Conservation (phyloP, 53 echinoderm and acorn worm genomes). For the Holothuria scabra region DNA sequence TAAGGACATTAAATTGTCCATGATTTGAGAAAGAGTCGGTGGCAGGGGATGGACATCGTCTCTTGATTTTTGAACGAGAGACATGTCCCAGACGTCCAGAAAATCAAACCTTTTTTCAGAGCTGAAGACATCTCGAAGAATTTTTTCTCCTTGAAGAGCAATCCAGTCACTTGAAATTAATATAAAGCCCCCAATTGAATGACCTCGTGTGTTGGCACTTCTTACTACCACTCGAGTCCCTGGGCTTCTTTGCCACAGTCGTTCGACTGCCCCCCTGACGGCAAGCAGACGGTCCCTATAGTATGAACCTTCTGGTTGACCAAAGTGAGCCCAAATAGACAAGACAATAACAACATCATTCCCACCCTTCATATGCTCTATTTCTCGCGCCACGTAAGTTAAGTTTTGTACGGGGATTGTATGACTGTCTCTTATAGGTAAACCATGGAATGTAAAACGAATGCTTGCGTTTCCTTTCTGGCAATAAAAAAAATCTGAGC, state of each 20-base stretch:
- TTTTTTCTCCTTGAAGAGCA: no score
- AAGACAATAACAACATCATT: no score
- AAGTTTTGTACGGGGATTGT: conserved; percentile 10
- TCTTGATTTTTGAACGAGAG: no score
- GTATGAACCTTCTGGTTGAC: conserved; percentile 35
- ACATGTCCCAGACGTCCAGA: no score
- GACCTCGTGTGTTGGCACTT: conserved; percentile 52
- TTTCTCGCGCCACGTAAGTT: no score
- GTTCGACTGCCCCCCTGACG: conserved; percentile 28
- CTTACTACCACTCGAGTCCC: no score
- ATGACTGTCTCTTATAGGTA: conserved; percentile 26
- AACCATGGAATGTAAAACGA: conserved; percentile 42
- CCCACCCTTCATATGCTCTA: no score
- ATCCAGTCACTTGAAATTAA: no score
- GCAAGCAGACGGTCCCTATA: no score
- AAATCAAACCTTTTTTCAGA: no score
- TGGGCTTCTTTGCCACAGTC: conserved; percentile 55
- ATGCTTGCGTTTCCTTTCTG: neutral
- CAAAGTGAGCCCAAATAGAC: no score
- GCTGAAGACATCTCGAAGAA: no score
- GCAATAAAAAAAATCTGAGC: neutral
- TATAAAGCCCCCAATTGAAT: conserved; percentile 24
- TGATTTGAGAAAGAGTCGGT: conserved; percentile 10
- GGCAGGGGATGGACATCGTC: conserved; percentile 38
- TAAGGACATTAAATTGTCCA: conserved; percentile 24